phyloP scores from a whole-genome alignment of 1,140 invertebrate genomes.

The Galleria mellonella region DNA sequence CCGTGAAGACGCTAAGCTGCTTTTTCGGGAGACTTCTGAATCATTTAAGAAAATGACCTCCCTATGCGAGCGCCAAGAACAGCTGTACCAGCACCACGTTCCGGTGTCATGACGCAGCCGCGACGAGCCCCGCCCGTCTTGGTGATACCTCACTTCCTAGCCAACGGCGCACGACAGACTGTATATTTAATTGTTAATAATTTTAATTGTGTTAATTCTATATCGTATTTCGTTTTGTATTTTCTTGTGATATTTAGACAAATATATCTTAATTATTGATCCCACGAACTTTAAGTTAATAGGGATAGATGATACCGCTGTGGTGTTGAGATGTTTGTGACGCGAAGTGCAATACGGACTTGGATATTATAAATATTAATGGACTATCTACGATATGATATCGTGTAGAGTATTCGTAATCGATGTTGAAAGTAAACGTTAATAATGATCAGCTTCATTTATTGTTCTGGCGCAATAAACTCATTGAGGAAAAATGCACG shows the following conservation, averaged over 20 bases:
- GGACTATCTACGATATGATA: constrained; percentile 49
- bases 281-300: constrained; percentile 69
- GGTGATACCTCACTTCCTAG: constrained; percentile 48
- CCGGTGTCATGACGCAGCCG: constrained; percentile 70
- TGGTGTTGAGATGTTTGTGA: constrained; percentile 43
- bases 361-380: constrained; percentile 59
- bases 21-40: constrained; percentile 71
- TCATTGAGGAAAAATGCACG: constrained; percentile 60
- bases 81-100: constrained; percentile 72
- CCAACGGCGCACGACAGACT: constrained; percentile 36
- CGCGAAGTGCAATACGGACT: constrained; percentile 64
- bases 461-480: constrained; percentile 73
- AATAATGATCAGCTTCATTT: constrained; percentile 70
- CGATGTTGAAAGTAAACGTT: constrained; percentile 73
- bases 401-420: constrained; percentile 69
- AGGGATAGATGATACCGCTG: constrained; percentile 44
- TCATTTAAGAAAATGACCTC: constrained; percentile 73
- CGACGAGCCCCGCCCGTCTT: constrained; percentile 40
- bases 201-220: constrained; percentile 69
- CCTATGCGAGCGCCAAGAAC: constrained; percentile 70
- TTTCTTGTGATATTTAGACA: constrained; percentile 74
- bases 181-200: constrained; percentile 69
- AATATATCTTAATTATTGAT: constrained; percentile 65
- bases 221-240: constrained; percentile 69
- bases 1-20: constrained; percentile 64